phyloP scores from a whole-genome alignment of 1,140 invertebrate species.

The Ceratina japonica region DNA sequence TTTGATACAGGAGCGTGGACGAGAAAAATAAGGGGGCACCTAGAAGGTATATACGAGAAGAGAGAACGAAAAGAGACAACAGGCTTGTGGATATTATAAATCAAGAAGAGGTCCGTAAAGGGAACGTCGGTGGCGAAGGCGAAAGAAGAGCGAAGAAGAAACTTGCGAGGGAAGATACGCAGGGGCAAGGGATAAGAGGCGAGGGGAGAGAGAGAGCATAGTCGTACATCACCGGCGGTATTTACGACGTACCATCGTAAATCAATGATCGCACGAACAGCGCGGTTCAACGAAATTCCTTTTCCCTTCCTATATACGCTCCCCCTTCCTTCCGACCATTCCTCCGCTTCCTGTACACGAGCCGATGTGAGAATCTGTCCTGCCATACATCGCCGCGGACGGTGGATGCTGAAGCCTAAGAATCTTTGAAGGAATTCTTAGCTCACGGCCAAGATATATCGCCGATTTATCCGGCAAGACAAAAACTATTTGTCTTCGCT shows the following conservation, averaged over 20 bases:
- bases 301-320: conserved; percentile 53
- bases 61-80: conserved; percentile 58
- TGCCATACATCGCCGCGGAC: conserved; percentile 47
- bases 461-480: conserved; percentile 27
- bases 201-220: conserved; percentile 47
- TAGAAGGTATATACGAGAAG: conserved; percentile 41
- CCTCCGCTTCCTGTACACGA: conserved; percentile 55
- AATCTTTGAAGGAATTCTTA: conserved; percentile 51
- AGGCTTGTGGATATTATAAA: conserved; percentile 64
- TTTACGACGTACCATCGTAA: conserved; percentile 71
- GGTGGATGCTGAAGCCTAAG: conserved; percentile 42
- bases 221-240: conserved; percentile 69
- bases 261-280: conserved; percentile 68
- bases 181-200: not conserved
- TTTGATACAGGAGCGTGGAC: not conserved
- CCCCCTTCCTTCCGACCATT: conserved; percentile 48
- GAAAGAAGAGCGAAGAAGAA: conserved; percentile 56
- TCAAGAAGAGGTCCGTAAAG: conserved; percentile 65
- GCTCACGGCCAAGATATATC: conserved; percentile 17
- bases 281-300: conserved; percentile 67
- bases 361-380: conserved; percentile 45
- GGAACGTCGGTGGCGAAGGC: conserved; percentile 55
- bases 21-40: conserved; percentile 31
- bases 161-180: conserved; percentile 23
- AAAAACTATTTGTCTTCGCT: conserved; percentile 44